Conservation (phyloP, 2,888 invertebrate genomes). For the Unio pictorum region DNA sequence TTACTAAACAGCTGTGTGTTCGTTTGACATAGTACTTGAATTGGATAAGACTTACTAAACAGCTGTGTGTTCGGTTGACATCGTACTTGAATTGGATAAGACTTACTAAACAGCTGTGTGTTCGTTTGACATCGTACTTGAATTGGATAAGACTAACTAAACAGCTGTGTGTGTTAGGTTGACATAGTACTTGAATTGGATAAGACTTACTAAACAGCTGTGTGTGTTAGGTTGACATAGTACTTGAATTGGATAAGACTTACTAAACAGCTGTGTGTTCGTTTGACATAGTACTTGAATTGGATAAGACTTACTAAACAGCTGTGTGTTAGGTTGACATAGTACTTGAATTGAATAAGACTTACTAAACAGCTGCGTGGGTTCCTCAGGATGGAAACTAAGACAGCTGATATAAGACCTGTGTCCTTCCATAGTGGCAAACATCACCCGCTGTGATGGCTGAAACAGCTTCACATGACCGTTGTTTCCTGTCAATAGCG, state of each 20-base stretch:
- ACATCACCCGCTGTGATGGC: conserved; percentile 67
- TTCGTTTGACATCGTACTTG: too few species aligned
- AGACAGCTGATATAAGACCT: conserved; percentile 65
- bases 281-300: too few species aligned
- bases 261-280: too few species aligned
- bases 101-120: conserved; percentile 70
- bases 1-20: conserved; percentile 68
- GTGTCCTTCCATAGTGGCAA: conserved; percentile 57
- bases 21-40: too few species aligned
- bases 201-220: too few species aligned
- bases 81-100: too few species aligned
- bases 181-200: too few species aligned
- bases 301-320: too few species aligned
- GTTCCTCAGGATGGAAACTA: conserved; percentile 66
- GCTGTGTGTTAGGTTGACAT: too few species aligned
- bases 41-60: conserved; percentile 64
- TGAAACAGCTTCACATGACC: conserved; percentile 64
- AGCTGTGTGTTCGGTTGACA: conserved; percentile 44
- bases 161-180: conserved; percentile 67
- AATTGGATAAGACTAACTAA: conserved; percentile 59
- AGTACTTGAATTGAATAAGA: not conserved
- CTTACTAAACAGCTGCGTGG: conserved; percentile 70
- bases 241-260: too few species aligned
- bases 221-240: too few species aligned
- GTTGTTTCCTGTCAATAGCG: conserved; percentile 53